These are phyloP conservation scores for Periphyllus acericola DNA, from an alignment of 2,888 invertebrate genomes.

Conservation along the genomic window DNA sequence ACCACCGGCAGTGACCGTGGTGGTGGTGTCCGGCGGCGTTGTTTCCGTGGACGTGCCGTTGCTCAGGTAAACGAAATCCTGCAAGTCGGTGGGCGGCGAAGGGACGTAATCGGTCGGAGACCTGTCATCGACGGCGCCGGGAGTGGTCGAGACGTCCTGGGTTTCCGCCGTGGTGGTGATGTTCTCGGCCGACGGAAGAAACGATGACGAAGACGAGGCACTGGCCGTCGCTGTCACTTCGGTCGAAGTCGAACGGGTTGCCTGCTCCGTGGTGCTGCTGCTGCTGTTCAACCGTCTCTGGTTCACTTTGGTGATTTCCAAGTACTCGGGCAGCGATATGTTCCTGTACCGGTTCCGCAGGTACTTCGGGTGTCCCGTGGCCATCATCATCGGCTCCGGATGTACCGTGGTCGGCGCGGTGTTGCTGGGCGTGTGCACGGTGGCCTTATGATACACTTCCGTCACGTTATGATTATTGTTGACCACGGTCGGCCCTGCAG, in stretches of 20 bases:
- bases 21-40: background rate
- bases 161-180: background rate
- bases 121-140: background rate
- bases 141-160: background rate
- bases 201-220: background rate
- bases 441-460: too few species aligned
- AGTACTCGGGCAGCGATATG: slow-evolving; percentile 52
- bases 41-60: slow-evolving; percentile 39
- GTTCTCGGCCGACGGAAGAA: background rate
- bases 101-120: background rate
- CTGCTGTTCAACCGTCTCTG: slow-evolving; percentile 44
- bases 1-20: background rate
- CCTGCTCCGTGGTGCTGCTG: background rate
- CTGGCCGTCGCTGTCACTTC: background rate
- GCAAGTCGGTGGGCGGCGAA: slow-evolving; percentile 47
- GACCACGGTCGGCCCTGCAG: background rate
- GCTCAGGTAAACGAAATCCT: slow-evolving; percentile 52
- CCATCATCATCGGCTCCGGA: background rate
- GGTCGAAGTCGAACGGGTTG: background rate
- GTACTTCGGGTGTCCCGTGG: slow-evolving; percentile 19
- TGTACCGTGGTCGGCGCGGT: background rate
- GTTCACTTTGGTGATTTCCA: slow-evolving; percentile 52
- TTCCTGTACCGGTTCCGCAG: slow-evolving; percentile 43
- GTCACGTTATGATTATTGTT: background rate
- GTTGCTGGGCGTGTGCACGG: too few species aligned